phyloP scores from a whole-genome alignment of 2,797 vertebrate species.

The Craterocephalus amniculus region DNA sequence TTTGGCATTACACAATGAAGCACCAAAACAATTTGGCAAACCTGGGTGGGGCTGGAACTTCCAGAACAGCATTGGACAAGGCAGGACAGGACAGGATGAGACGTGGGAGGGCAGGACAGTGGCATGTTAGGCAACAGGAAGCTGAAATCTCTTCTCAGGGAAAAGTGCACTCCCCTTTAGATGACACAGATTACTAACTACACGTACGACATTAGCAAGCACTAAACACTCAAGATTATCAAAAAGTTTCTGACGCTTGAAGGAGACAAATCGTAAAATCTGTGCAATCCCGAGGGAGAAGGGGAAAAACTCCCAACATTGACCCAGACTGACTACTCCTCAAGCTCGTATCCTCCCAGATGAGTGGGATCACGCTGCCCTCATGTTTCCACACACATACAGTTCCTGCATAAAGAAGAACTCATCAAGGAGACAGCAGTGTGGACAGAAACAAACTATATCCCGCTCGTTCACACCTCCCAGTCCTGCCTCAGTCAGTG shows the following conservation, averaged over 20 bases:
- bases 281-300: constrained; percentile 40
- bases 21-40: constrained; percentile 58
- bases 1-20: constrained; percentile 73
- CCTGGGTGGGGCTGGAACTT: constrained; percentile 61
- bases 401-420: constrained; percentile 14
- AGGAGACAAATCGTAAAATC: constrained; percentile 29
- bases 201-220: constrained; percentile 4
- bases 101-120: constrained; percentile 44
- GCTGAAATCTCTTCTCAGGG: constrained; percentile 18
- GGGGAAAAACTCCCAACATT: constrained; percentile 55
- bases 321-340: constrained; percentile 49
- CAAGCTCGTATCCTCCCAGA: constrained; percentile 33
- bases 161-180: constrained; percentile 22
- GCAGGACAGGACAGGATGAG: constrained; percentile 51
- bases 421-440: constrained; percentile 20
- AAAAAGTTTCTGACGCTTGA: background rate
- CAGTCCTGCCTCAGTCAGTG: constrained; percentile 43
- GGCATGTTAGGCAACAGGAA: constrained; percentile 58
- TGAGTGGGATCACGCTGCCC: constrained; percentile 25
- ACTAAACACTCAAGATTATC: background rate
- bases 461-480: constrained; percentile 40
- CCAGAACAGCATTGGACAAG: constrained; percentile 55
- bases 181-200: constrained; percentile 37
- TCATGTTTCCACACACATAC: constrained; percentile 5
- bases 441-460: constrained; percentile 29